These are phyloP conservation scores for Orchesella flavescens DNA, from an alignment of 2,888 invertebrate genomes.

Conservation along the genomic window DNA sequence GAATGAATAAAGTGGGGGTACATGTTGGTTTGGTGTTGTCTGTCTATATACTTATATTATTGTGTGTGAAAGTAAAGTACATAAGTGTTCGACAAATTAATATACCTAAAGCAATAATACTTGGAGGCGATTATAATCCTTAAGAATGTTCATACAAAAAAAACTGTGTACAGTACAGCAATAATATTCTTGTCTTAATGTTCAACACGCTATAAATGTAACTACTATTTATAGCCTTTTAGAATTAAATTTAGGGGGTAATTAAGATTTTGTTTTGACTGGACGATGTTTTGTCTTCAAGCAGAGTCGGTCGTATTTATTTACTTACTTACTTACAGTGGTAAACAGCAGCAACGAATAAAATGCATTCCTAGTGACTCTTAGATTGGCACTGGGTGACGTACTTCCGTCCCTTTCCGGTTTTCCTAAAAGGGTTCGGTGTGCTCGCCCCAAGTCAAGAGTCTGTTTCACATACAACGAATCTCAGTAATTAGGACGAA, in stretches of 20 bases:
- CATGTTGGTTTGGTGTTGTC: not conserved
- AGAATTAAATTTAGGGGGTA: not conserved
- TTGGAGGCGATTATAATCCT: not conserved
- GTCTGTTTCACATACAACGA: constrained; percentile 67
- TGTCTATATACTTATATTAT: constrained; percentile 4
- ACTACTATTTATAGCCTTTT: constrained; percentile 28
- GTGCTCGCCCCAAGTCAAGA: constrained; percentile 57
- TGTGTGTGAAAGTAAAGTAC: not conserved
- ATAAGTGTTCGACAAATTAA: not conserved
- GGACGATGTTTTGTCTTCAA: not conserved
- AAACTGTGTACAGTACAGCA: constrained; percentile 15
- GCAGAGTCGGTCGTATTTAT: not conserved
- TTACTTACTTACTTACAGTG: too few species aligned
- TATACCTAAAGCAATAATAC: not conserved
- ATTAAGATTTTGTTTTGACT: not conserved
- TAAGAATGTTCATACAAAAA: constrained; percentile 6
- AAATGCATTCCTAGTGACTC: constrained; percentile 66
- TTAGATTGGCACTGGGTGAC: constrained; percentile 58
- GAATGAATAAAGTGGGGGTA: not conserved
- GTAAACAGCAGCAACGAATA: constrained; percentile 63
- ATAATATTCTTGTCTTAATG: constrained; percentile 19
- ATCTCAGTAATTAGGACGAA: constrained; percentile 38
- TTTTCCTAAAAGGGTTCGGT: not conserved
- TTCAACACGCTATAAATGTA: not conserved
- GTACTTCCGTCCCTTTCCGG: not conserved